These are phyloP conservation scores for Datnioides undecimradiatus DNA, from an alignment of 2,113 vertebrate genomes.

Conservation along the genomic window DNA sequence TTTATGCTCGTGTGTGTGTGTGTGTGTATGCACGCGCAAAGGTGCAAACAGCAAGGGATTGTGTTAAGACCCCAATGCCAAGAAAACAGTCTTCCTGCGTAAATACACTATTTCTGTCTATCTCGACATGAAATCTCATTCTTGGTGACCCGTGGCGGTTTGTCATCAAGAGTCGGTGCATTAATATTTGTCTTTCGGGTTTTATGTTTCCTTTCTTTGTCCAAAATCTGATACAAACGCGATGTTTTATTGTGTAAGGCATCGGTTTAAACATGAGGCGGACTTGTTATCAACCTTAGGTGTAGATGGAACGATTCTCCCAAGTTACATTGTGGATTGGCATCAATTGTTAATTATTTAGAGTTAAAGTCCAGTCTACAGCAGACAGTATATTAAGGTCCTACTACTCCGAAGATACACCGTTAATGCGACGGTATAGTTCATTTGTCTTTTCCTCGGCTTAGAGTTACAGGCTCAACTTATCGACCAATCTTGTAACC, in stretches of 20 bases:
- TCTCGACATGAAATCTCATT: not conserved
- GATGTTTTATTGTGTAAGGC: not conserved
- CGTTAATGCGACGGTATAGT: slow-evolving; percentile 45
- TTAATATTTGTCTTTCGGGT: not conserved
- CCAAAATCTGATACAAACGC: not conserved
- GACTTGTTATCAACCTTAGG: not conserved
- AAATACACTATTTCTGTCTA: not conserved
- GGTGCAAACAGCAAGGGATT: not conserved
- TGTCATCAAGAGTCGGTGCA: not conserved
- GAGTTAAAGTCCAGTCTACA: not conserved
- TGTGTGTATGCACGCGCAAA: not conserved
- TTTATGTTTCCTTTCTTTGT: not conserved
- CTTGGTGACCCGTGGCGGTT: not conserved
- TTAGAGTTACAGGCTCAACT: slow-evolving; percentile 10
- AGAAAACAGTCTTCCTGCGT: slow-evolving; percentile 12
- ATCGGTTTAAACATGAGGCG: too few species aligned
- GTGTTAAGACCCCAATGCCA: not conserved
- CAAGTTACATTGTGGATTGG: not conserved
- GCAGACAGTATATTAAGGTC: not conserved
- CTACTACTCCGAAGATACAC: not conserved
- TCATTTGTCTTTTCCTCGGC: slow-evolving; percentile 26
- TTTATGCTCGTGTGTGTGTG: not conserved
- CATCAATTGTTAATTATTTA: not conserved
- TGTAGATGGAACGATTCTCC: not conserved
- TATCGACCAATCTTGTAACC: slow-evolving; percentile 57